Evolutionary conservation across 2,113 vertebrate species (phyloP), one percentile per base, ranked within the genome.

Genomic region (Microcebus tavaratra): DNA sequence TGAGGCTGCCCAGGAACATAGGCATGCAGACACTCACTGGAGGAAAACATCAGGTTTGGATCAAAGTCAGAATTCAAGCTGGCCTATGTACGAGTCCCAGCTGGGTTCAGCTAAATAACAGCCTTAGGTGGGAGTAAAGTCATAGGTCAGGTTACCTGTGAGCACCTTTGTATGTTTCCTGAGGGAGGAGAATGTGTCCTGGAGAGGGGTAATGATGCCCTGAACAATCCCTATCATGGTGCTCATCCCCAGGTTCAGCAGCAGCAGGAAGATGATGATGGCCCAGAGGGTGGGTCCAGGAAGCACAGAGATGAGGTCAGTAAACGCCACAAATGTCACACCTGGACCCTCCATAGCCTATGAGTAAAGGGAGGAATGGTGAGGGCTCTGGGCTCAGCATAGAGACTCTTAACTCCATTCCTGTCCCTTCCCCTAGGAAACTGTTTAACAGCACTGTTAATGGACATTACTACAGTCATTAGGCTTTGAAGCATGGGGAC

Each of bases 151-250:
- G 27, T 42, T 98, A 99, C 99, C 97, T 96, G 99, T 99, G 88
- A 99, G 97, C 95, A 99, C 94, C 72, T 98, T 98, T 81, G 98
- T 98, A 80, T 98, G 98, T 9, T 97, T 98, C 36, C 98, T 97
- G 72, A 99, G 97, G 27, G 34, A 83, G 6, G 98, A 97, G 96
- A 99, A 99, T 86, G 98, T 98, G 97, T 99, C 99, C 0, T 98
- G 98, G 55, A 99, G 98, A 0, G 99, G 99, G 0, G 98, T 99
- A 27, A 99, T 97, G 97, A 99, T 99, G 63, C 99, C 99, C 82
- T 99, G 99, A 98, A 99, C 98, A 27, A 99, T 99, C 0, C 99
- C 99, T 5, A 99, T 98, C 99, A 99, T 99, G 83, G 99, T 99
- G 98, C 99, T 99, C 92, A 99, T 98, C 18, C 99, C 99, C 98